phyloP scores from a whole-genome alignment of 2,113 vertebrate genomes.

The Prunella himalayana region DNA sequence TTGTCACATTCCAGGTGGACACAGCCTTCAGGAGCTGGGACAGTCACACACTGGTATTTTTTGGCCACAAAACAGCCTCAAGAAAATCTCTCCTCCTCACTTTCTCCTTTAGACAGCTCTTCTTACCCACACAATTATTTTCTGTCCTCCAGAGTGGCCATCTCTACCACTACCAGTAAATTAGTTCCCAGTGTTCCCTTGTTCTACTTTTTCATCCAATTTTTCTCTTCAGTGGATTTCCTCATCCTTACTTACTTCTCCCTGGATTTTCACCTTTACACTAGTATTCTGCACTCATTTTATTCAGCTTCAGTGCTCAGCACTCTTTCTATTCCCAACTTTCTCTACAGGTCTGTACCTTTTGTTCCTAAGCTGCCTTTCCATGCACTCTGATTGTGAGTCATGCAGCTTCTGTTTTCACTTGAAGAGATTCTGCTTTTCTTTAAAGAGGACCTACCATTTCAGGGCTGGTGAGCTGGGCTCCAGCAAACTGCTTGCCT shows the following conservation, averaged over 20 bases:
- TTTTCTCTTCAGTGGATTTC: neutral
- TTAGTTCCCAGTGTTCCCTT: no score
- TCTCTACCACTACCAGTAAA: neutral
- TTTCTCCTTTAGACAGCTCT: neutral
- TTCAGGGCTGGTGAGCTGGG: neutral
- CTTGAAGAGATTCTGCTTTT: neutral
- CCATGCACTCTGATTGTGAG: rapidly evolving
- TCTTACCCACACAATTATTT: neutral
- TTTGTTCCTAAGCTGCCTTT: neutral
- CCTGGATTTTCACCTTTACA: neutral
- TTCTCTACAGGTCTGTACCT: neutral
- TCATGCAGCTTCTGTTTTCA: neutral
- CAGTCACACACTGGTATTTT: neutral
- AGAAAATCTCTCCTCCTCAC: neutral
- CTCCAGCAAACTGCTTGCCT: neutral
- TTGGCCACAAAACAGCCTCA: neutral
- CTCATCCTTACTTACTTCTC: neutral
- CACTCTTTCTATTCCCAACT: neutral
- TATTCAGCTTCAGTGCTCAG: neutral
- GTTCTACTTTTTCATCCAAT: neutral
- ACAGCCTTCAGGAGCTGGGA: neutral
- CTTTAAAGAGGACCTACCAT: neutral
- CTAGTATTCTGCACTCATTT: neutral
- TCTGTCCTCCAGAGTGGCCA: neutral
- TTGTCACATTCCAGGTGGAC: neutral